These are phyloP conservation scores for Kobus ellipsiprymnus DNA, from an alignment of 2,113 vertebrate species.

Conservation along the genomic window DNA sequence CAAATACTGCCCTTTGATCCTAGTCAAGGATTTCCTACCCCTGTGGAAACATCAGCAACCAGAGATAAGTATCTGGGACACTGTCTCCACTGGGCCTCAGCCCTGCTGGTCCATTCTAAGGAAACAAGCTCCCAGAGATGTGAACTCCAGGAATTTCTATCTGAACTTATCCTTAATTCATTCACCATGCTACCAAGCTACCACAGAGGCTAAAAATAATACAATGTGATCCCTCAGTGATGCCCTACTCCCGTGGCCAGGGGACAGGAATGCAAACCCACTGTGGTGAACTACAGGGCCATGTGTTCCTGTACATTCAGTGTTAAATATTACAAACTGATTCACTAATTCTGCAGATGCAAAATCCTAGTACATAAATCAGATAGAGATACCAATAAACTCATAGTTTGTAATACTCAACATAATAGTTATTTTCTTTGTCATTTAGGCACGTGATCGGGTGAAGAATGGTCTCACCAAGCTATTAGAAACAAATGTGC, in stretches of 20 bases:
- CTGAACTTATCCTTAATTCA: neutral
- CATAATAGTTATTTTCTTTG: conserved; percentile 18
- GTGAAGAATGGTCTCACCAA: conserved; percentile 88
- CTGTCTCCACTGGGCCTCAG: neutral
- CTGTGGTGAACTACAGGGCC: neutral
- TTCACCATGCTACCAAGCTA: neutral
- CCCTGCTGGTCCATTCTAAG: neutral
- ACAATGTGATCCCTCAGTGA: neutral
- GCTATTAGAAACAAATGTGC: conserved; percentile 85
- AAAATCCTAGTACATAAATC: neutral
- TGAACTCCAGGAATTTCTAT: neutral
- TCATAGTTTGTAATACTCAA: neutral
- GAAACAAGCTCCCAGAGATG: neutral
- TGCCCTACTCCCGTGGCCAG: neutral
- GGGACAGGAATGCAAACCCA: neutral
- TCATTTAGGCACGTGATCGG: conserved; percentile 83
- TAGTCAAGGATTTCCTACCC: neutral
- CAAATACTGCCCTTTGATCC: neutral
- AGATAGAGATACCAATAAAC: neutral
- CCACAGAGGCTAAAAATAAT: neutral
- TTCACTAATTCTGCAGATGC: neutral
- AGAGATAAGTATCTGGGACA: neutral
- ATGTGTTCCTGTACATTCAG: neutral
- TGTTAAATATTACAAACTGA: neutral
- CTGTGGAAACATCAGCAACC: neutral